These are phyloP conservation scores for Balanococcus diminutus DNA, from an alignment of 2,888 invertebrate species.

Conservation along the genomic window DNA sequence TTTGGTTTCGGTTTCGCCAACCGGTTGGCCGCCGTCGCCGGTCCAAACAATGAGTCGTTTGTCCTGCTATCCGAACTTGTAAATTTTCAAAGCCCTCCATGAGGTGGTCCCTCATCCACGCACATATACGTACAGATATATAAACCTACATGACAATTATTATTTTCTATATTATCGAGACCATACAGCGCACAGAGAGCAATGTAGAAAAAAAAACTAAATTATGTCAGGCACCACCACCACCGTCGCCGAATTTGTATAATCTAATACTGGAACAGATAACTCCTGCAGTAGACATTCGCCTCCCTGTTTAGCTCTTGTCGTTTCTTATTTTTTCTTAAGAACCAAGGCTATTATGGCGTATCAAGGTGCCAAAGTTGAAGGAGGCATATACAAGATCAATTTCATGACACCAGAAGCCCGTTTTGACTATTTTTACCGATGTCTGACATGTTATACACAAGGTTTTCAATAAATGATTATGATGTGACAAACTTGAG, in stretches of 20 bases:
- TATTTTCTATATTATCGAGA: not conserved
- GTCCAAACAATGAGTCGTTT: constrained; percentile 16
- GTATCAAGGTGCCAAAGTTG: too few relatives aligned
- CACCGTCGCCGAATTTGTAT: not conserved
- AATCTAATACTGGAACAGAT: not conserved
- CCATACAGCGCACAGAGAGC: not conserved
- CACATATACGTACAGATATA: not conserved
- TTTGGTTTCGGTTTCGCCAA: not conserved
- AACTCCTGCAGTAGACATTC: too few relatives aligned
- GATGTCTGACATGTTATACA: too few relatives aligned
- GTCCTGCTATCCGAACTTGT: not conserved
- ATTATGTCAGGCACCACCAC: not conserved
- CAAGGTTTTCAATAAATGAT: too few relatives aligned
- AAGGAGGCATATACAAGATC: too few relatives aligned
- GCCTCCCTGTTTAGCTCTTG: too few relatives aligned
- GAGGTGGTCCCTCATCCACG: constrained; percentile 10
- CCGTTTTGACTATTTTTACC: too few relatives aligned
- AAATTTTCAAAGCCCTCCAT: constrained; percentile 13
- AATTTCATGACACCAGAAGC: too few relatives aligned
- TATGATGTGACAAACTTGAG: too few relatives aligned
- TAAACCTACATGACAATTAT: constrained; percentile 25
- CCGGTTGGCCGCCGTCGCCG: constrained; percentile 1
- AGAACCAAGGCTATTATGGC: too few relatives aligned
- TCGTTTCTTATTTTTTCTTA: too few relatives aligned
- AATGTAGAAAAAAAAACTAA: not conserved